Percentiles rank a stretch among this genome's conserved stretches.
These are phyloP conservation scores for Baccha elongata DNA, from an alignment of 2,888 invertebrate genomes.

Conservation along the genomic window DNA sequence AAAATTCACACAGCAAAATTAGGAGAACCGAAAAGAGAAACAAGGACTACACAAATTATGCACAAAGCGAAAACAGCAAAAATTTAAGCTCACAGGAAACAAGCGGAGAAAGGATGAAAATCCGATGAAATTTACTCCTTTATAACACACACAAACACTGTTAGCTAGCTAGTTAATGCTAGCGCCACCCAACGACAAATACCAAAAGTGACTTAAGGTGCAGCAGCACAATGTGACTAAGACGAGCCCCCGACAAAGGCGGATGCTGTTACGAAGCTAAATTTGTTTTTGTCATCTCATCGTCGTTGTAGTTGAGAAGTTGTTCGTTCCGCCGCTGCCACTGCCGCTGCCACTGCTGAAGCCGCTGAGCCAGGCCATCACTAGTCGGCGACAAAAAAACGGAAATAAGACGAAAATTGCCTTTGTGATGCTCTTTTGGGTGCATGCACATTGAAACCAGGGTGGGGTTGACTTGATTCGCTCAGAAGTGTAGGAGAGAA, in stretches of 20 bases:
- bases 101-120: slow-evolving; percentile 41
- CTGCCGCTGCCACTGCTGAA: neutral
- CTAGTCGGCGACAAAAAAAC: slow-evolving; percentile 37
- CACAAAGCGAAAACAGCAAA: slow-evolving; percentile 56
- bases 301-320: slow-evolving; percentile 14
- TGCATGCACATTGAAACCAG: neutral
- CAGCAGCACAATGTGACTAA: slow-evolving; percentile 48
- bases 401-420: slow-evolving; percentile 70
- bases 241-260: slow-evolving; percentile 29
- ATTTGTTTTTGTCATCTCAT: slow-evolving; percentile 6
- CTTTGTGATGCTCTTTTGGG: slow-evolving; percentile 61
- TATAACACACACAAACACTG: slow-evolving; percentile 49
- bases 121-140: slow-evolving; percentile 61
- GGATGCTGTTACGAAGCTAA: slow-evolving; percentile 20
- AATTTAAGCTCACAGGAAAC: slow-evolving; percentile 36
- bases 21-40: slow-evolving; percentile 49
- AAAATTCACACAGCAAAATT: slow-evolving; percentile 34
- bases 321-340: slow-evolving; percentile 7
- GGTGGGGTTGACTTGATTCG: slow-evolving; percentile 15
- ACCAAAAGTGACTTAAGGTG: slow-evolving; percentile 53
- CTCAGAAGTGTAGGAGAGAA: slow-evolving; percentile 8
- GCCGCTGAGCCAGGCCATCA: neutral
- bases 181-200: slow-evolving; percentile 23
- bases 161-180: neutral
- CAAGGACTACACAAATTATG: slow-evolving; percentile 29